These are phyloP conservation scores for Esox masquinongy DNA, from an alignment of 2,797 vertebrate species.

Conservation along the genomic window DNA sequence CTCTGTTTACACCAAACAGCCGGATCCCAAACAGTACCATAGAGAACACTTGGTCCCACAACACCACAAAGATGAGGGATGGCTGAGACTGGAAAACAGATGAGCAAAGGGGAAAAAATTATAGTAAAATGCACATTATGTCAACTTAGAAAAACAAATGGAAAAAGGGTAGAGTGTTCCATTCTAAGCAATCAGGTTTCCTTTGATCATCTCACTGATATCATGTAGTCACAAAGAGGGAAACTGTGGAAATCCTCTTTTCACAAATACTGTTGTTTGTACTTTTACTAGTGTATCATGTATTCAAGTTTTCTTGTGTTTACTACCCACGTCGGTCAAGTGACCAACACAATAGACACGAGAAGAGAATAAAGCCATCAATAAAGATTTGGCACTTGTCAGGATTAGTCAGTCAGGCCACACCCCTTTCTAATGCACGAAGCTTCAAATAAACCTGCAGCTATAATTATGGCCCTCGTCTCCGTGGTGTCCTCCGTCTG, in stretches of 20 bases:
- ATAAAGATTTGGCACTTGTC: not conserved
- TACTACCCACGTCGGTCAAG: not conserved
- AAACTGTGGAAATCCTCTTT: not conserved
- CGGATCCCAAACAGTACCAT: slow-evolving; percentile 10
- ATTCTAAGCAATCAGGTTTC: slow-evolving; percentile 43
- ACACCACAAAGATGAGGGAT: not conserved
- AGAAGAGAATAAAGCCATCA: slow-evolving; percentile 34
- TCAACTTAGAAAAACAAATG: not conserved
- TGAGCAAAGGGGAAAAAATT: not conserved
- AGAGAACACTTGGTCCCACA: not conserved
- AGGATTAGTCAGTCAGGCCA: slow-evolving; percentile 48
- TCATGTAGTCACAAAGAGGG: not conserved
- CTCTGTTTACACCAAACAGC: slow-evolving; percentile 26
- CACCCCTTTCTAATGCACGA: slow-evolving; percentile 37
- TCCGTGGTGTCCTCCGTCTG: slow-evolving; percentile 11
- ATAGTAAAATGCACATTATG: not conserved
- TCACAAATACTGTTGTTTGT: not conserved
- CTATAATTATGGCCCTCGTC: slow-evolving; percentile 12
- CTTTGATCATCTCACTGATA: slow-evolving; percentile 15
- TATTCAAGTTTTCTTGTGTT: not conserved
- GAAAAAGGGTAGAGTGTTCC: not conserved
- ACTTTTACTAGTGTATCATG: not conserved
- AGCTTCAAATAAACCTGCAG: slow-evolving; percentile 57
- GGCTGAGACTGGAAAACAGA: not conserved
- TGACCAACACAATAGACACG: slow-evolving; percentile 47